These are phyloP conservation scores for Ryuthela nishihirai DNA, from an alignment of 2,888 invertebrate genomes.

Conservation along the genomic window DNA sequence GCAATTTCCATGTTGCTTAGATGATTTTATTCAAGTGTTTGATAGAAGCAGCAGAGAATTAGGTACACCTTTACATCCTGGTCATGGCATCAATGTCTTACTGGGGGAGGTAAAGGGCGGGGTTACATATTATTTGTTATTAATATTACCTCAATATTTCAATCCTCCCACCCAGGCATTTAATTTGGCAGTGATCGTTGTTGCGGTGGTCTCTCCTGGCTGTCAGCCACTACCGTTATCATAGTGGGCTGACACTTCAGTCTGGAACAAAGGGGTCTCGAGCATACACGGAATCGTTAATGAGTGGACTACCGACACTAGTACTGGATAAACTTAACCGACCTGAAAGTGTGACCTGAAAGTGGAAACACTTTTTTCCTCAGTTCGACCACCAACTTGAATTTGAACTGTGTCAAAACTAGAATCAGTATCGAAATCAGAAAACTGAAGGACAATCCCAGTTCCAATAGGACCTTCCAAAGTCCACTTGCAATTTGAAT, in stretches of 20 bases:
- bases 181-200: too few species aligned
- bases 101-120: too few species aligned
- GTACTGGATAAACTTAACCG: too few species aligned
- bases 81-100: conserved; percentile 75
- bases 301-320: too few species aligned
- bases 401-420: conserved; percentile 95
- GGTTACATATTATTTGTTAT: too few species aligned
- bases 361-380: conserved; percentile 86
- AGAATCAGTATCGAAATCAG: conserved; percentile 96
- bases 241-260: too few species aligned
- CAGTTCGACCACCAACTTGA: conserved; percentile 89
- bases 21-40: conserved; percentile 83
- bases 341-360: conserved; percentile 91
- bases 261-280: too few species aligned
- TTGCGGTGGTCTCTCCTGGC: too few species aligned
- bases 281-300: too few species aligned
- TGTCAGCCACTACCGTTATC: too few species aligned
- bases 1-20: conserved; percentile 79
- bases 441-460: conserved; percentile 86
- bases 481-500: conserved; percentile 95
- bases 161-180: too few species aligned
- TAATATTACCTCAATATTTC: too few species aligned
- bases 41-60: conserved; percentile 76
- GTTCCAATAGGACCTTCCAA: conserved; percentile 94
- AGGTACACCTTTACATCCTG: conserved; percentile 84